Evolutionary conservation across 1,140 invertebrate species (phyloP).

Genomic region (Aphaenogaster ashmeadi): DNA sequence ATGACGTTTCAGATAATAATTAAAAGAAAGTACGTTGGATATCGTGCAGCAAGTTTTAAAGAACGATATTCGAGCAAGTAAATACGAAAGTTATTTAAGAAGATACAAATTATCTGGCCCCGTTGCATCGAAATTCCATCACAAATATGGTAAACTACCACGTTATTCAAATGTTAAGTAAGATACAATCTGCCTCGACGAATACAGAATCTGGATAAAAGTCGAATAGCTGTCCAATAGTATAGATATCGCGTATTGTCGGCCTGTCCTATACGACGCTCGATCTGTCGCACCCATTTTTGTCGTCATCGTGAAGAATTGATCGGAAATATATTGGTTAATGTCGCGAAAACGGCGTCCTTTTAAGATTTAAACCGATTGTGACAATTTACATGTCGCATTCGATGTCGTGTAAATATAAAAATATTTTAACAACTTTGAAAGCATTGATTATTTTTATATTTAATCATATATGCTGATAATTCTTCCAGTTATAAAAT

Average conservation of each 20-base stretch:
- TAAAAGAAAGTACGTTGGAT: neutral
- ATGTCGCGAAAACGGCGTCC: neutral
- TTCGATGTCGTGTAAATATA: neutral
- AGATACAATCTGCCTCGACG: neutral
- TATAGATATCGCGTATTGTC: neutral
- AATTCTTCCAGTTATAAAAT: neutral
- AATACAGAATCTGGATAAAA: slow-evolving; percentile 3
- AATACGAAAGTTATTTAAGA: neutral
- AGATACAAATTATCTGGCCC: neutral
- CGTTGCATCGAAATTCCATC: neutral
- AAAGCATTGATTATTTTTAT: neutral
- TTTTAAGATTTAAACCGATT: neutral
- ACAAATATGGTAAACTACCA: neutral
- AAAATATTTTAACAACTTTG: neutral
- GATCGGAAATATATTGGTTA: neutral
- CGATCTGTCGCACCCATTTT: slow-evolving; percentile 1
- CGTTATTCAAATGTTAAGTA: neutral
- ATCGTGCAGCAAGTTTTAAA: neutral
- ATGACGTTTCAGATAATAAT: neutral
- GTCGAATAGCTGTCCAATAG: neutral
- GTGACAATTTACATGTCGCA: neutral
- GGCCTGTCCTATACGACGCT: neutral
- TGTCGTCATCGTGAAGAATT: neutral
- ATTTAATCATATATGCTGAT: neutral
- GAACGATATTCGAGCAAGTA: neutral